These are phyloP conservation scores for Athene noctua DNA, from an alignment of 2,113 vertebrate species.

Conservation along the genomic window DNA sequence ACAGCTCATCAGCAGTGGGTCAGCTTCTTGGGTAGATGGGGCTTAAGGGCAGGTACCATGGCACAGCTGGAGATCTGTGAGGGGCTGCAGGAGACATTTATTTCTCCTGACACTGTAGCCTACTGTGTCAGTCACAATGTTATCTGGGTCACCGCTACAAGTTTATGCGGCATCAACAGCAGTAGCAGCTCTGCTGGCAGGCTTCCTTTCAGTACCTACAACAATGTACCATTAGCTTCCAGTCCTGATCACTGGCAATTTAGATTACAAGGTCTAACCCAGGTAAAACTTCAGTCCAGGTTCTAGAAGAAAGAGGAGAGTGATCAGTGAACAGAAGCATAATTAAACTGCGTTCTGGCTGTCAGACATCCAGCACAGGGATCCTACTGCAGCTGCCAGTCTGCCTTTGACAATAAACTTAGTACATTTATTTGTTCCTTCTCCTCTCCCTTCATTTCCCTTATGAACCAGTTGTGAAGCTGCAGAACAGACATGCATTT, in stretches of 20 bases:
- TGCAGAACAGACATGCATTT: neutral
- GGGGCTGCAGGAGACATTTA: constrained; percentile 47
- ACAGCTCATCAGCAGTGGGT: neutral
- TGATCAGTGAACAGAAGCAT: neutral
- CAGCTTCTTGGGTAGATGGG: neutral
- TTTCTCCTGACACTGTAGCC: constrained; percentile 57
- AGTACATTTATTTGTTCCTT: neutral
- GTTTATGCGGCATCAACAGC: neutral
- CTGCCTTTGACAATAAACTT: neutral
- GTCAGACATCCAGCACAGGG: neutral
- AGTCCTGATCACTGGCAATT: neutral
- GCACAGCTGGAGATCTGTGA: constrained; percentile 55
- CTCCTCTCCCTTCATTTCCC: neutral
- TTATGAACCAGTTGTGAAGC: fast-evolving
- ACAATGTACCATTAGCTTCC: fast-evolving
- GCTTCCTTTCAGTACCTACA: neutral
- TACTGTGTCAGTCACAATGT: constrained; percentile 57
- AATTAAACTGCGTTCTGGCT: neutral
- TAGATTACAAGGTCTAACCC: neutral
- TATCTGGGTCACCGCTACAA: constrained; percentile 53
- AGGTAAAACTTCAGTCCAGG: neutral
- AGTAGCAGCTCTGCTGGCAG: neutral
- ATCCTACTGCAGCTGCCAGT: neutral
- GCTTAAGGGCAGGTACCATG: constrained; percentile 31
- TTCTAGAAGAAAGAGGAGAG: neutral